These are phyloP conservation scores for Erebia aethiops DNA, from an alignment of 2,888 invertebrate species.

Conservation along the genomic window DNA sequence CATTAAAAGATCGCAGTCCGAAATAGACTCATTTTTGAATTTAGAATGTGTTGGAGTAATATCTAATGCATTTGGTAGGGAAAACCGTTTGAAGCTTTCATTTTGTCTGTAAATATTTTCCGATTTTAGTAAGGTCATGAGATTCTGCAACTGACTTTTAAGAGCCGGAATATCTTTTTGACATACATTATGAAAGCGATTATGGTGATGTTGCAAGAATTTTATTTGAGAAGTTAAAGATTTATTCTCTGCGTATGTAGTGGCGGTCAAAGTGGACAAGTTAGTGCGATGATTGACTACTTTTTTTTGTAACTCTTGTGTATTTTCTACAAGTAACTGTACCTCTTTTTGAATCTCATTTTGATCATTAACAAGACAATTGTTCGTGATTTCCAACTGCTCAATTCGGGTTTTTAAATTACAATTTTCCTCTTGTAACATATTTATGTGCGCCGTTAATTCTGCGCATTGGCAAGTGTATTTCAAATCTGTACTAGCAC, in stretches of 20 bases:
- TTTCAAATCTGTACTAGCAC: slow-evolving; percentile 39
- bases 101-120: slow-evolving; percentile 52
- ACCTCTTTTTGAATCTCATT: slow-evolving; percentile 61
- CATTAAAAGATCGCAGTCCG: slow-evolving; percentile 74
- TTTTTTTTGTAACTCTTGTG: slow-evolving; percentile 68
- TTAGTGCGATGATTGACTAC: slow-evolving; percentile 68
- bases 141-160: slow-evolving; percentile 62
- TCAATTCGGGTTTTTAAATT: slow-evolving; percentile 49
- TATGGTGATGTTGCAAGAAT: slow-evolving; percentile 69
- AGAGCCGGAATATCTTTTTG: slow-evolving; percentile 71
- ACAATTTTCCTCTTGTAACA: slow-evolving; percentile 52
- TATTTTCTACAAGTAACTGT: slow-evolving; percentile 57
- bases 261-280: slow-evolving; percentile 71
- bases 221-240: slow-evolving; percentile 68
- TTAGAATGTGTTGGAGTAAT: slow-evolving; percentile 52
- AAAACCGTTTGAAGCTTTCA: slow-evolving; percentile 60
- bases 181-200: slow-evolving; percentile 66
- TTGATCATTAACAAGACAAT: slow-evolving; percentile 57
- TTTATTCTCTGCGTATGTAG: slow-evolving; percentile 73
- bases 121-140: slow-evolving; percentile 60
- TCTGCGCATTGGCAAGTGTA: slow-evolving; percentile 39
- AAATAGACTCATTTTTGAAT: slow-evolving; percentile 68
- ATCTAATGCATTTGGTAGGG: slow-evolving; percentile 64
- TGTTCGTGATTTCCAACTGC: slow-evolving; percentile 53
- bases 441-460: slow-evolving; percentile 38